These are phyloP conservation scores for Drosophila kanekoi DNA, from an alignment of 2,888 invertebrate genomes.

Conservation along the genomic window DNA sequence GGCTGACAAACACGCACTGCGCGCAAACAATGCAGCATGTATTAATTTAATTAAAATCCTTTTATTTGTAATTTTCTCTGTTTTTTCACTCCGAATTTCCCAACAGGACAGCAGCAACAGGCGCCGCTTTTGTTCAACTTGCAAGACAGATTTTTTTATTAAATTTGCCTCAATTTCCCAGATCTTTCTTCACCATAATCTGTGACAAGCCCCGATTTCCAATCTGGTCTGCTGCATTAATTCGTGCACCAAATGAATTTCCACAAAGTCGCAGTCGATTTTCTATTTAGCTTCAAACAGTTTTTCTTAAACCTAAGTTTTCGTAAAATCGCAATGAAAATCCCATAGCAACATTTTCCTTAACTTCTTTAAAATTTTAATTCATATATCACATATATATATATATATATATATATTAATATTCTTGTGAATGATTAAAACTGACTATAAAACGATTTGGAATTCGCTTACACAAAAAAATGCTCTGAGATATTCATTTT, in stretches of 20 bases:
- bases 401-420: no score
- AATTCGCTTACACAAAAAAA: no score
- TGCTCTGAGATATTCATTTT: no score
- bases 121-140: slow-evolving; percentile 11
- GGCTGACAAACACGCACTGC: slow-evolving; percentile 58
- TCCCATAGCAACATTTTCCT: no score
- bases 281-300: not conserved
- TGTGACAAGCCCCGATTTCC: not conserved
- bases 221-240: slow-evolving; percentile 1
- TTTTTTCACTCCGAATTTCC: slow-evolving; percentile 35
- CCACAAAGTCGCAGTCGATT: not conserved
- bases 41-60: slow-evolving; percentile 81
- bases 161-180: slow-evolving; percentile 21
- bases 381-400: no score
- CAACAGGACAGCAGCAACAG: slow-evolving; percentile 24
- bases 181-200: not conserved
- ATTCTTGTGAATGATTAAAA: no score
- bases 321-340: no score
- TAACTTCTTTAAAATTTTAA: no score
- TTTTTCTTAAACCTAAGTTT: not conserved
- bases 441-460: no score
- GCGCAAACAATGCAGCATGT: slow-evolving; percentile 66
- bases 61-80: slow-evolving; percentile 60
- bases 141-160: slow-evolving; percentile 14
- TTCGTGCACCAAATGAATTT: not conserved